Conservation (phyloP, 2,888 invertebrate genomes). For the Drosophila quinaria region DNA sequence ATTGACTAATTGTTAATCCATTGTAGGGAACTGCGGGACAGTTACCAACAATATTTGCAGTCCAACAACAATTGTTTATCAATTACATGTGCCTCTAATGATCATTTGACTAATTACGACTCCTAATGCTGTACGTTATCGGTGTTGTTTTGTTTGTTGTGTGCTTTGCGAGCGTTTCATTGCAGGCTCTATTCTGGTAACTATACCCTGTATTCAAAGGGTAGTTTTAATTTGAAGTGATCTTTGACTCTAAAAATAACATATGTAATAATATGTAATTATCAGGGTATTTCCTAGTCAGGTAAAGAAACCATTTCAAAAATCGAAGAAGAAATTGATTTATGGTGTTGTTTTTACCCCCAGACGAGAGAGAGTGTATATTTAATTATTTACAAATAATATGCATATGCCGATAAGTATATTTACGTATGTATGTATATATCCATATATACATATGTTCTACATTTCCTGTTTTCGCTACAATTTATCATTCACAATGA, state of each 20-base stretch:
- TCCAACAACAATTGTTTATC: neutral
- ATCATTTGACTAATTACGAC: neutral
- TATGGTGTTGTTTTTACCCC: neutral
- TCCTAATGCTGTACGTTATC: constrained; percentile 63
- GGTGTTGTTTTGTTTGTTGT: constrained; percentile 56
- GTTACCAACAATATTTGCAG: neutral
- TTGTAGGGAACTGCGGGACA: neutral
- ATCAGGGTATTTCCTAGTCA: neutral
- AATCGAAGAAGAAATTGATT: neutral
- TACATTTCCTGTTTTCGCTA: constrained; percentile 40
- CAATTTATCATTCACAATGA: constrained; percentile 37
- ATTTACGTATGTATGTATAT: constrained; percentile 3
- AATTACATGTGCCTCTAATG: constrained; percentile 14
- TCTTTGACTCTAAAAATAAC: neutral
- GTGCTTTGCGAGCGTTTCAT: constrained; percentile 54
- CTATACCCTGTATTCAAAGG: neutral
- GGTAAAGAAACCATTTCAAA: neutral
- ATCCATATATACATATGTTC: neutral
- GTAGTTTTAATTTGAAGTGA: neutral
- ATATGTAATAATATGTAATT: neutral
- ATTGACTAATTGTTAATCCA: neutral
- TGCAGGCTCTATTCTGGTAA: constrained; percentile 61
- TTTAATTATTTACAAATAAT: constrained; percentile 6
- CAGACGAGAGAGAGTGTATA: neutral
- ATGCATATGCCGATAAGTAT: constrained; percentile 4